Percentiles rank a stretch among this genome's conserved stretches.
phyloP scores from a whole-genome alignment of 2,113 vertebrate genomes.

The Thinocorus orbignyianus region DNA sequence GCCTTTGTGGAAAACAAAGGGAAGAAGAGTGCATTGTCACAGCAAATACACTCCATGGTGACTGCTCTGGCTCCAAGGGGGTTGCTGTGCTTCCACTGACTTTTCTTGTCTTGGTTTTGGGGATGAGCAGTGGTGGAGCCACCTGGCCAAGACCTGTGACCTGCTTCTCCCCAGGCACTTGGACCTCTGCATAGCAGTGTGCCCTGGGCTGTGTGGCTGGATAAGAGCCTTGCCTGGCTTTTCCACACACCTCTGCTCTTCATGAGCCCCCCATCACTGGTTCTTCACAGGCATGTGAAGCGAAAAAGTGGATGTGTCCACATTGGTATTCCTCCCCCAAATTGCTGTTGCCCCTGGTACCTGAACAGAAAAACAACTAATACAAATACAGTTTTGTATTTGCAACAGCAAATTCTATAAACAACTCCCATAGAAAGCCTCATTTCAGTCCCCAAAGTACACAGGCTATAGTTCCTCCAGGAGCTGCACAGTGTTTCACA shows the following conservation, averaged over 20 bases:
- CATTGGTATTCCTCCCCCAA: not conserved
- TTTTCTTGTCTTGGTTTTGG: not conserved
- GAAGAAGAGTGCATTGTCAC: not conserved
- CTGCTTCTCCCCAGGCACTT: not conserved
- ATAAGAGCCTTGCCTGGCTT: not conserved
- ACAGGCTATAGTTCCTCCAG: not conserved
- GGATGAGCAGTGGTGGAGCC: rapidly evolving
- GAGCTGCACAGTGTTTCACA: not conserved
- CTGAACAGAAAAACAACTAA: not conserved
- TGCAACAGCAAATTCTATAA: not conserved
- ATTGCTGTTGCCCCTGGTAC: not conserved
- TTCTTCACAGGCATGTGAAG: not conserved
- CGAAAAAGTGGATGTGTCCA: not conserved
- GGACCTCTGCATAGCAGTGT: not conserved
- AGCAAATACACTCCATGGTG: not conserved
- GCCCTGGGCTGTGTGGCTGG: not conserved
- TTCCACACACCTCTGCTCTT: not conserved
- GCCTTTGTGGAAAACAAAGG: not conserved
- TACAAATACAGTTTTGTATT: not conserved
- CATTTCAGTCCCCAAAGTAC: not conserved
- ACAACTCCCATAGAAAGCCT: not conserved
- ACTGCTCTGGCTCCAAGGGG: not conserved
- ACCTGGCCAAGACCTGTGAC: rapidly evolving
- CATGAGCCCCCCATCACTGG: rapidly evolving
- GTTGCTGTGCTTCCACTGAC: not conserved